A percentile compares a stretch with the other conserved stretches of the same genome.
Conservation (phyloP, 2,888 invertebrate genomes). For the Melinaea menophilus region DNA sequence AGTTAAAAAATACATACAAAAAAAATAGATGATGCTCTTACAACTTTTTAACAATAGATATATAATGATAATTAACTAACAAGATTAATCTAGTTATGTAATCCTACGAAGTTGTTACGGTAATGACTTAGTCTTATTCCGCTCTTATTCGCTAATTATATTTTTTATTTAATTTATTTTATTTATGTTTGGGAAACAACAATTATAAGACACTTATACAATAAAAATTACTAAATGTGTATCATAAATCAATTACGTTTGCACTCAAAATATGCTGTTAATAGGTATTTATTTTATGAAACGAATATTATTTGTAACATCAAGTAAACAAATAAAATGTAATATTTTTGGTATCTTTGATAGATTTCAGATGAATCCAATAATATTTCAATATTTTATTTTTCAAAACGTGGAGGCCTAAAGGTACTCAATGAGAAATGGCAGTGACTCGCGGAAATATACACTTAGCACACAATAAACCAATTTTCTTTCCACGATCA, state of each 20-base stretch:
- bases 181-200: too few relatives aligned
- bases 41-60: too few relatives aligned
- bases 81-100: too few relatives aligned
- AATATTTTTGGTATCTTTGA: background rate
- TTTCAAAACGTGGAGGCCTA: background rate
- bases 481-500: background rate
- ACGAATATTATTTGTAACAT: conserved; percentile 1
- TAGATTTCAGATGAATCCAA: background rate
- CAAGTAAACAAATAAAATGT: background rate
- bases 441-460: conserved; percentile 2
- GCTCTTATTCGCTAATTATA: too few relatives aligned
- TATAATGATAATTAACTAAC: too few relatives aligned
- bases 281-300: conserved; percentile 13
- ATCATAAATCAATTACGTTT: too few relatives aligned
- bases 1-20: too few relatives aligned
- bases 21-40: too few relatives aligned
- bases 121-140: too few relatives aligned
- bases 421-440: background rate
- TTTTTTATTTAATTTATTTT: too few relatives aligned
- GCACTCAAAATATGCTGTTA: too few relatives aligned
- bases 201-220: conserved; percentile 1
- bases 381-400: background rate
- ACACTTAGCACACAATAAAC: conserved; percentile 1
- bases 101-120: too few relatives aligned
- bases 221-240: conserved; percentile 13